Percentiles rank a stretch among this genome's conserved stretches.
These are phyloP conservation scores for Hyles vespertilio DNA, from an alignment of 1,140 invertebrate species.

Conservation along the genomic window DNA sequence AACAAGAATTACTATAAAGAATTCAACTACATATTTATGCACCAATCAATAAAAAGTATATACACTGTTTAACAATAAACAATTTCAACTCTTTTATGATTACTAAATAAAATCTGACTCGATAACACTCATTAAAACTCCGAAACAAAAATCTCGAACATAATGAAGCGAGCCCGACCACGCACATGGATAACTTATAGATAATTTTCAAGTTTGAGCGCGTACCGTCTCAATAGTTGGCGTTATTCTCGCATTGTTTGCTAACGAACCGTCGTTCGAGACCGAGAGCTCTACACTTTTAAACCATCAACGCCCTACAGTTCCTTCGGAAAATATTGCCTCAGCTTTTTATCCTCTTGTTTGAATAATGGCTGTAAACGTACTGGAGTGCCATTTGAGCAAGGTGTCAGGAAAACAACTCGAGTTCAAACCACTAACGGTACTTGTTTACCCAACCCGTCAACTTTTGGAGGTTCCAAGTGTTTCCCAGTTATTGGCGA, in stretches of 20 bases:
- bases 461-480: constrained; percentile 60
- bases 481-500: constrained; percentile 56
- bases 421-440: constrained; percentile 63
- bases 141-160: too few relatives aligned
- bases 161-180: too few relatives aligned
- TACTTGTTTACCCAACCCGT: constrained; percentile 66
- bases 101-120: too few relatives aligned
- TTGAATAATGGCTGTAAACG: constrained; percentile 73
- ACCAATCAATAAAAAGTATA: too few relatives aligned
- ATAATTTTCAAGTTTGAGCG: too few relatives aligned
- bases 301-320: constrained; percentile 67
- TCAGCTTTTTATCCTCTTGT: constrained; percentile 72
- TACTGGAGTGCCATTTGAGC: constrained; percentile 63
- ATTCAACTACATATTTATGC: too few relatives aligned
- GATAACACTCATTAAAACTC: too few relatives aligned
- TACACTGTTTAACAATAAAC: too few relatives aligned
- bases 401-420: constrained; percentile 69
- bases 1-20: too few relatives aligned
- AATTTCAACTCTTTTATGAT: too few relatives aligned
- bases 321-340: constrained; percentile 71
- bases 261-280: constrained; percentile 64
- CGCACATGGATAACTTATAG: too few relatives aligned
- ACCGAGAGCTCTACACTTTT: constrained; percentile 68
- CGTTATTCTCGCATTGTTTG: constrained; percentile 59
- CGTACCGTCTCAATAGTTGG: constrained; percentile 27